Conservation (phyloP, 2,113 vertebrate species). For the Machaerirhynchus nigripectus region DNA sequence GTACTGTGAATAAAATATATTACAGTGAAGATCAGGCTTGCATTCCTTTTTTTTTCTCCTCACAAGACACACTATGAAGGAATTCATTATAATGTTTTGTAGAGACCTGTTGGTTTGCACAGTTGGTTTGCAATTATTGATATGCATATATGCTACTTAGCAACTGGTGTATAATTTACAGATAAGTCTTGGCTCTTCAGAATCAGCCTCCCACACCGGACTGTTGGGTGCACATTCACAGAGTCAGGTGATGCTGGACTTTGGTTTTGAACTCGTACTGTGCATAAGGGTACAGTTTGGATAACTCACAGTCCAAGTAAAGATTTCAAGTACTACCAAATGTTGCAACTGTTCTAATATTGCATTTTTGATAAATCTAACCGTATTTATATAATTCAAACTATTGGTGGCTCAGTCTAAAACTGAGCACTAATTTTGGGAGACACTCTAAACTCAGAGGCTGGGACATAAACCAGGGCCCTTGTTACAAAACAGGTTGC, state of each 20-base stretch:
- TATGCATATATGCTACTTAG: not conserved
- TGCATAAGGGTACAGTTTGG: not conserved
- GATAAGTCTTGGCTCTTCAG: not conserved
- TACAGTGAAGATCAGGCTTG: not conserved
- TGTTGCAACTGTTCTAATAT: not conserved
- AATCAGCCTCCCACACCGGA: not conserved
- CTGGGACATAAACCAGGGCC: not conserved
- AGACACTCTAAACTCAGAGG: not conserved
- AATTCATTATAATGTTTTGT: not conserved
- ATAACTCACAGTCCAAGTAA: not conserved
- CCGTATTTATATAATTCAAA: not conserved
- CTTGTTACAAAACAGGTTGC: not conserved
- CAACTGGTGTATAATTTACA: not conserved
- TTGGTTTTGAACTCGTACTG: not conserved
- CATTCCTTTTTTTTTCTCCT: not conserved
- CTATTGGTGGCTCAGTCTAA: not conserved
- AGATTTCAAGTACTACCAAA: not conserved
- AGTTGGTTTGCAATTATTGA: not conserved
- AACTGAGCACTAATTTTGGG: not conserved
- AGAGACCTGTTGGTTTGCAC: not conserved
- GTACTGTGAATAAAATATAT: slow-evolving; percentile 7
- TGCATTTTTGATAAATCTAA: not conserved
- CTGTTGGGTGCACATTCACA: not conserved
- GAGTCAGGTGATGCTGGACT: not conserved
- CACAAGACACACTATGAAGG: not conserved